Evolutionary conservation across 2,113 vertebrate species (phyloP).

Genomic region (Abramis brama): DNA sequence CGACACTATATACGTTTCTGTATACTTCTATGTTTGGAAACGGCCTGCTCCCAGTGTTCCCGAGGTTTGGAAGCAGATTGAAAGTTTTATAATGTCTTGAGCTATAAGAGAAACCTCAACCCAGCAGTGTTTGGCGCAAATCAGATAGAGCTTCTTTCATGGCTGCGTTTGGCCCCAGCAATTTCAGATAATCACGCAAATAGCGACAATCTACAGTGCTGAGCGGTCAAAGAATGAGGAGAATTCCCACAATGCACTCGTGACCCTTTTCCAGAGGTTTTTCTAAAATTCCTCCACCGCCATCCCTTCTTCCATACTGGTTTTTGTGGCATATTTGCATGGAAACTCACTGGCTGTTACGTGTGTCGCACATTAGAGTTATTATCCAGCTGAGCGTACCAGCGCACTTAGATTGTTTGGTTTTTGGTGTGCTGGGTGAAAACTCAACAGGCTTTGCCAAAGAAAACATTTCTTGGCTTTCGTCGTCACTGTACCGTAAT

Average conservation of each 20-base stretch:
- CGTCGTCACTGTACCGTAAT: conserved; percentile 54
- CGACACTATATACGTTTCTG: neutral
- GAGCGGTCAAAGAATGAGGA: conserved; percentile 9
- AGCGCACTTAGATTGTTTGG: conserved; percentile 62
- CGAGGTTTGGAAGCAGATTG: neutral
- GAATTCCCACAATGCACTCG: conserved; percentile 39
- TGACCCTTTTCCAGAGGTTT: conserved; percentile 11
- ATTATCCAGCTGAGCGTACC: conserved; percentile 67
- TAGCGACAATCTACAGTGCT: conserved; percentile 14
- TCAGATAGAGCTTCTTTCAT: conserved; percentile 42
- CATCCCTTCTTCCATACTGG: conserved; percentile 33
- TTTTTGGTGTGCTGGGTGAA: conserved; percentile 60
- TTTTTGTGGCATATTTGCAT: conserved; percentile 64
- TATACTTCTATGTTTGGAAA: neutral
- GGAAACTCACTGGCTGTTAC: conserved; percentile 51
- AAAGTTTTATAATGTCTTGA: neutral
- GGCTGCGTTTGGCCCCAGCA: conserved; percentile 17
- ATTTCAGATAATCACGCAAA: conserved; percentile 29
- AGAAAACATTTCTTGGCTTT: conserved; percentile 75
- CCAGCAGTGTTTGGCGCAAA: neutral
- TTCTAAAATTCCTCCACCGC: no score
- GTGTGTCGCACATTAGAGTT: conserved; percentile 50
- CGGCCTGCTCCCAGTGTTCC: neutral
- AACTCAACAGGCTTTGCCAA: conserved; percentile 75
- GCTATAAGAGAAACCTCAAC: neutral